Percentiles rank a stretch among this genome's conserved stretches.
Conservation (phyloP, 2,113 vertebrate genomes). For the Amphilophus citrinellus region DNA sequence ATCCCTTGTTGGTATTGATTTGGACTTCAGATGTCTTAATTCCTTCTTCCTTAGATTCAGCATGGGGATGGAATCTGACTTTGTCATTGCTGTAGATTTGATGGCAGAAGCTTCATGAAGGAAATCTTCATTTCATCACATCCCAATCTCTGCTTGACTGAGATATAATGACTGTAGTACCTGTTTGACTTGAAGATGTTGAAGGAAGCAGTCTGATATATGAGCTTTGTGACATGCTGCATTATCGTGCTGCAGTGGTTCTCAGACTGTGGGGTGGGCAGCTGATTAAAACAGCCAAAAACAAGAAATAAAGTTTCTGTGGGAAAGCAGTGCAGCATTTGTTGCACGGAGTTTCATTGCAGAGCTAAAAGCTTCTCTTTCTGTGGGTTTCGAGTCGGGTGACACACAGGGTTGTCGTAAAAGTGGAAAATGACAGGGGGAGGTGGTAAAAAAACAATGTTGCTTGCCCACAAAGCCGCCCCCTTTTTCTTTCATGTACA, state of each 20-base stretch:
- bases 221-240: rapidly evolving
- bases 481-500: neutral
- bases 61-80: rapidly evolving
- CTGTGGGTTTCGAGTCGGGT: neutral
- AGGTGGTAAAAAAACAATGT: rapidly evolving
- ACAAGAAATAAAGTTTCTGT: no score
- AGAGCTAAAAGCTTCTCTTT: neutral
- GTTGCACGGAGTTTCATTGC: neutral
- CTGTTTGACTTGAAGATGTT: neutral
- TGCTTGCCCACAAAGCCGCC: neutral
- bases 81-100: neutral
- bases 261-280: neutral
- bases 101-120: neutral
- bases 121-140: neutral
- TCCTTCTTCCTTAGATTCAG: neutral
- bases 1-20: neutral
- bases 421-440: neutral
- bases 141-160: neutral
- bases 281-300: no score
- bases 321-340: neutral
- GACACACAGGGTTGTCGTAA: rapidly evolving
- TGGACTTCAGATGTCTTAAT: neutral
- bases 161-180: neutral
- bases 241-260: neutral
- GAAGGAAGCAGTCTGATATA: neutral